Percentiles rank a stretch among this genome's conserved stretches.
phyloP scores from a whole-genome alignment of 2,797 vertebrate genomes.

The Falco columbarius region DNA sequence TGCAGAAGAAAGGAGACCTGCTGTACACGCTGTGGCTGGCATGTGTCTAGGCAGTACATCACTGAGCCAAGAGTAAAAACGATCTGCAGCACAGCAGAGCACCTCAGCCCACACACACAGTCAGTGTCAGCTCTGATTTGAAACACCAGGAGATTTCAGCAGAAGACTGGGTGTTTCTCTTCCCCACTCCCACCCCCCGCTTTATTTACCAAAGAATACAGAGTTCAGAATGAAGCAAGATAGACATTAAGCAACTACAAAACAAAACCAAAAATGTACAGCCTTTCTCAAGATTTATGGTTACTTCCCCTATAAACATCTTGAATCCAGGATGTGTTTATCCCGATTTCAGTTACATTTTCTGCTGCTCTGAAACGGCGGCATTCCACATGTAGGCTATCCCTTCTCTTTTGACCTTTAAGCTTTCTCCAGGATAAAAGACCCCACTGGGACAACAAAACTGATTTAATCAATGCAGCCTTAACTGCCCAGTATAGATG shows the following conservation, averaged over 20 bases:
- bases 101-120: not conserved
- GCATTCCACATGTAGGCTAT: not conserved
- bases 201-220: not conserved
- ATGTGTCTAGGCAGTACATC: not conserved
- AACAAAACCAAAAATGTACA: conserved; percentile 1
- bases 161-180: not conserved
- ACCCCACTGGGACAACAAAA: not conserved
- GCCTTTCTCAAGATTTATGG: conserved; percentile 25
- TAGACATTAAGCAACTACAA: not conserved
- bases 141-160: not conserved
- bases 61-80: not conserved
- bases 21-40: not conserved
- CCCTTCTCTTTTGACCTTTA: not conserved
- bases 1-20: not conserved
- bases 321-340: not conserved
- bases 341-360: not conserved
- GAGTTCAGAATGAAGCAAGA: conserved; percentile 14
- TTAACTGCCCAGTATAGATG: not conserved
- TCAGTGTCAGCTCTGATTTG: not conserved
- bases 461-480: not conserved
- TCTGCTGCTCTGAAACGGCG: not conserved
- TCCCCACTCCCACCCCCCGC: fast-evolving
- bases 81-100: not conserved
- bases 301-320: not conserved
- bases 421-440: not conserved